Conservation (phyloP, 2,113 vertebrate genomes). For the Chaetodon trifascialis region DNA sequence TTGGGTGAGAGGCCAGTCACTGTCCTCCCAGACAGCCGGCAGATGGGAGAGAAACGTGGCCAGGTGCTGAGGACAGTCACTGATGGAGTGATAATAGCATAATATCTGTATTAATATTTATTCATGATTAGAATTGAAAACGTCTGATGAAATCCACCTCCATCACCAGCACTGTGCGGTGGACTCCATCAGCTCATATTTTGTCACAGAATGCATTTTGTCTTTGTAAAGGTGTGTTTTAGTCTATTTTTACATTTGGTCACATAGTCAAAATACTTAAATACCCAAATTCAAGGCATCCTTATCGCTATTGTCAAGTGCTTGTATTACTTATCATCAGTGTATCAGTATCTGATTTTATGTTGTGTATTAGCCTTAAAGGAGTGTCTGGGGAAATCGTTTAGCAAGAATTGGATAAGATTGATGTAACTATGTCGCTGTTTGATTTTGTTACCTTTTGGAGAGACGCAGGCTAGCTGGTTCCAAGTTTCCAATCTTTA, state of each 20-base stretch:
- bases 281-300: no score
- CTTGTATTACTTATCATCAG: no score
- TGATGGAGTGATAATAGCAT: conserved; percentile 51
- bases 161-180: background rate
- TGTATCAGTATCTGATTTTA: no score
- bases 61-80: conserved; percentile 54
- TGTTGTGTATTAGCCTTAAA: no score
- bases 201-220: background rate
- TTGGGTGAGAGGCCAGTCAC: conserved; percentile 45
- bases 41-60: conserved; percentile 50
- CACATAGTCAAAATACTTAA: no score
- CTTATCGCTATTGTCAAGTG: no score
- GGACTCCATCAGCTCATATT: background rate
- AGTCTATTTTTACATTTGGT: background rate
- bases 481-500: no score
- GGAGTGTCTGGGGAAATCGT: no score
- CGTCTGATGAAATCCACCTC: conserved; percentile 16
- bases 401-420: no score
- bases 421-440: no score
- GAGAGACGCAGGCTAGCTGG: no score
- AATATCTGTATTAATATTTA: conserved; percentile 18
- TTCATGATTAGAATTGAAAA: conserved; percentile 18
- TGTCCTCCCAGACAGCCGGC: conserved; percentile 55
- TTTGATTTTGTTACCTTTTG: no score
- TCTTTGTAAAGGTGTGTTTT: background rate